A percentile compares a stretch with the other conserved stretches of the same genome.
These are phyloP conservation scores for Artibeus jamaicensis DNA, from an alignment of 2,797 vertebrate genomes.

Conservation along the genomic window DNA sequence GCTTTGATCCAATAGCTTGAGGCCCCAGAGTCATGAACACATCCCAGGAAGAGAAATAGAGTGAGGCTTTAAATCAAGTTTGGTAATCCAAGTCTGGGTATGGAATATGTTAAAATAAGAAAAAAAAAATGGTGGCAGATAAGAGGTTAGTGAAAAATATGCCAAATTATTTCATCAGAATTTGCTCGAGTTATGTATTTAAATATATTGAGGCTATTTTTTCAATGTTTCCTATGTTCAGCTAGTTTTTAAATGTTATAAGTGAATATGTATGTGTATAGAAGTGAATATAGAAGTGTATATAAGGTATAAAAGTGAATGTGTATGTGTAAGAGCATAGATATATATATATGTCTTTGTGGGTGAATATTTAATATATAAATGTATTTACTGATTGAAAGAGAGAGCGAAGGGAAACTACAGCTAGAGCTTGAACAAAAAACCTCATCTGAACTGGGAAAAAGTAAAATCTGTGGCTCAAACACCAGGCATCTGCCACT, in stretches of 20 bases:
- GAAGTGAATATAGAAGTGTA: no score
- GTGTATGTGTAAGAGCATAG: background rate
- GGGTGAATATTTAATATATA: background rate
- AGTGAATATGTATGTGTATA: background rate
- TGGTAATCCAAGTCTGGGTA: constrained; percentile 4
- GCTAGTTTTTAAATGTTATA: background rate
- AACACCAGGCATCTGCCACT: background rate
- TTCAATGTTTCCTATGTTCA: background rate
- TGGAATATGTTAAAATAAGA: constrained; percentile 56
- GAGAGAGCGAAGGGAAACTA: background rate
- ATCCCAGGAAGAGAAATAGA: background rate
- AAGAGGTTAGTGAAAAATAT: constrained; percentile 46
- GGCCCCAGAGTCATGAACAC: constrained; percentile 33
- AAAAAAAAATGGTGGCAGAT: constrained; percentile 53
- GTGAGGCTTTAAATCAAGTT: constrained; percentile 35
- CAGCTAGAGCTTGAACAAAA: background rate
- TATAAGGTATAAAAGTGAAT: background rate
- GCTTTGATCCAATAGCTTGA: background rate
- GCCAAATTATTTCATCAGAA: constrained; percentile 49
- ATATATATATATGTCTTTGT: background rate
- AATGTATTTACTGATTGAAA: background rate
- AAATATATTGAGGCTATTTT: background rate
- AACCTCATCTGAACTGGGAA: background rate
- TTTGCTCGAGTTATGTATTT: background rate
- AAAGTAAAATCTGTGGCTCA: constrained; percentile 1